These are phyloP conservation scores for Idaea aversata DNA, from an alignment of 2,888 invertebrate genomes.

Conservation along the genomic window DNA sequence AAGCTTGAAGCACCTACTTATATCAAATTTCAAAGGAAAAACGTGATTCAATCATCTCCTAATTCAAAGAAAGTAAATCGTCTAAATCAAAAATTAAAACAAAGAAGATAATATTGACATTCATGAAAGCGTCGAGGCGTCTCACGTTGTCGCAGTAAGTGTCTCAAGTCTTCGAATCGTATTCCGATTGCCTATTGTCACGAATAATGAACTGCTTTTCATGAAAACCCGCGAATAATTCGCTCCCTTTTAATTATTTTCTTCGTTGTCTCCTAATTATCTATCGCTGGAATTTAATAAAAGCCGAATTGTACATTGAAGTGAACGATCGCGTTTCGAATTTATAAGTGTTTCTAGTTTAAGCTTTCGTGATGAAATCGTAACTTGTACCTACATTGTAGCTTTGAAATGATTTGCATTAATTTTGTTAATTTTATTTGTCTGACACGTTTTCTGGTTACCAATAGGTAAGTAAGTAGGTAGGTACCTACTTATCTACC, in stretches of 20 bases:
- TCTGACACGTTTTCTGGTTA: too few species aligned
- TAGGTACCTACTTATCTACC: too few species aligned
- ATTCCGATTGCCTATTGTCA: slow-evolving; percentile 18
- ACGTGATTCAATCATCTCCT: not conserved
- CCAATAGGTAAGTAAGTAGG: too few species aligned
- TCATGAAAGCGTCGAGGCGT: not conserved
- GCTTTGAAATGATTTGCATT: not conserved
- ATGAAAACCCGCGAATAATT: slow-evolving; percentile 16
- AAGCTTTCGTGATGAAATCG: not conserved
- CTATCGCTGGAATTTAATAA: slow-evolving; percentile 12
- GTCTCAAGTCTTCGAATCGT: slow-evolving; percentile 6
- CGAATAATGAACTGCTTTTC: slow-evolving; percentile 15
- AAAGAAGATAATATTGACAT: not conserved
- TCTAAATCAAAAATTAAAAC: not conserved
- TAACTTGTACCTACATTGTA: not conserved
- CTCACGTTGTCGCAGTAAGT: not conserved
- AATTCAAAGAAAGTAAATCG: not conserved
- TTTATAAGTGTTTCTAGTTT: not conserved
- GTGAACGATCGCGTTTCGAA: not conserved
- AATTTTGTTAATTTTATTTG: too few species aligned
- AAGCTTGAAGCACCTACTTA: not conserved
- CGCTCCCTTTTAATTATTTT: slow-evolving; percentile 17
- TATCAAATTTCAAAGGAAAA: not conserved
- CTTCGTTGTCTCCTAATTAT: slow-evolving; percentile 17
- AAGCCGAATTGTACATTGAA: slow-evolving; percentile 7